phyloP scores from a whole-genome alignment of 2,888 invertebrate species.

The Eilema griseolum region DNA sequence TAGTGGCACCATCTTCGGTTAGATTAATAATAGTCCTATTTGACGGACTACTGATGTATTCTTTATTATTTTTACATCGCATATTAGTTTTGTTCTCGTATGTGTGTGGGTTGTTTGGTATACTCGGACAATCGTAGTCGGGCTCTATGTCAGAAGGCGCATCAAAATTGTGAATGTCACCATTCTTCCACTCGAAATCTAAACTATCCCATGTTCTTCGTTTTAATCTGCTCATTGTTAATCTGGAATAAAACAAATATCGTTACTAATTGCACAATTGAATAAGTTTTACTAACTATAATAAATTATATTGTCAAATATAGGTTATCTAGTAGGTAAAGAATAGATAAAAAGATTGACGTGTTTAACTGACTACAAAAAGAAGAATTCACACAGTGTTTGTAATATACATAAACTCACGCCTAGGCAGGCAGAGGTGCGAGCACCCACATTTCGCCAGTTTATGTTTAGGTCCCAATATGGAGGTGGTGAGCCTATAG shows the following conservation, averaged over 20 bases:
- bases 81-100: slow-evolving; percentile 76
- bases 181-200: slow-evolving; percentile 86
- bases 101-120: slow-evolving; percentile 82
- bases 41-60: slow-evolving; percentile 78
- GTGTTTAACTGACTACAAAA: no score
- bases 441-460: no score
- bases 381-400: no score
- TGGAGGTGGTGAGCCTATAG: no score
- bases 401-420: no score
- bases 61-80: slow-evolving; percentile 68
- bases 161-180: slow-evolving; percentile 82
- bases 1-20: slow-evolving; percentile 90
- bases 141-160: slow-evolving; percentile 83
- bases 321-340: no score
- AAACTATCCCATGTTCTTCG: slow-evolving; percentile 88
- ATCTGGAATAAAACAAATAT: slow-evolving; percentile 62
- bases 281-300: not conserved
- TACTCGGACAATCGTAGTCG: slow-evolving; percentile 81
- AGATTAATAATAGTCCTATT: slow-evolving; percentile 92
- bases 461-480: no score
- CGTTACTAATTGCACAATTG: not conserved
- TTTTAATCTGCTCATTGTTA: slow-evolving; percentile 79
- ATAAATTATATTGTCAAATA: not conserved
- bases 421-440: no score
- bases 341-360: no score